Percentiles rank a stretch among this genome's conserved stretches.
Conservation (phyloP, 2,113 vertebrate genomes). For the Hippocampus comes region DNA sequence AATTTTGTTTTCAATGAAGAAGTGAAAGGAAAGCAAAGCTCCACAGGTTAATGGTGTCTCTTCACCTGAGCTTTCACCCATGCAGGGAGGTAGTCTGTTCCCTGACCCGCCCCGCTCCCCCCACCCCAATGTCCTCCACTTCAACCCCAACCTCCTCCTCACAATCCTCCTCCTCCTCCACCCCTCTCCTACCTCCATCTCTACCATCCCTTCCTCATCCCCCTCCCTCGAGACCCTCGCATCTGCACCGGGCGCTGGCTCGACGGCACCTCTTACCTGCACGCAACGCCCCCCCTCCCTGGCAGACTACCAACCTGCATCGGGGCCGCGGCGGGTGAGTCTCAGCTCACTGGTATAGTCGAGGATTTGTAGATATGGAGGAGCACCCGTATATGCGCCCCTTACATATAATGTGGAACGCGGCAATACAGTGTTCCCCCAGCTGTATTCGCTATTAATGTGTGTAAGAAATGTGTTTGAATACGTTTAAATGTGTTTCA, state of each 20-base stretch:
- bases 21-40: conserved; percentile 1
- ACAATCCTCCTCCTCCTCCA: conserved; percentile 4
- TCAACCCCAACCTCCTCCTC: conserved; percentile 6
- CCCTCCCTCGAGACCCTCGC: conserved; percentile 55
- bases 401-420: neutral
- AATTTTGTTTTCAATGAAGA: neutral
- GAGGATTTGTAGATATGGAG: conserved; percentile 65
- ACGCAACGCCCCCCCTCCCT: conserved; percentile 68
- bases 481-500: neutral
- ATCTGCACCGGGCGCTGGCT: conserved; percentile 70
- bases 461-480: neutral
- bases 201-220: conserved; percentile 5
- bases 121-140: conserved; percentile 8
- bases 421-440: neutral
- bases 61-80: conserved; percentile 77
- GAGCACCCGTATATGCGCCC: conserved; percentile 22
- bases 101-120: conserved; percentile 51
- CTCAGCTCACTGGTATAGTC: conserved; percentile 58
- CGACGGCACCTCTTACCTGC: conserved; percentile 74
- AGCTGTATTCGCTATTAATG: neutral
- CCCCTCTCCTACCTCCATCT: conserved; percentile 8
- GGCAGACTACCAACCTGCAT: conserved; percentile 81
- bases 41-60: conserved; percentile 68
- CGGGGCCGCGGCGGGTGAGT: conserved; percentile 76
- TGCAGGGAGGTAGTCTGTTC: conserved; percentile 79